Evolutionary conservation across 2,113 vertebrate species (phyloP).

Genomic region (Cettia cetti): DNA sequence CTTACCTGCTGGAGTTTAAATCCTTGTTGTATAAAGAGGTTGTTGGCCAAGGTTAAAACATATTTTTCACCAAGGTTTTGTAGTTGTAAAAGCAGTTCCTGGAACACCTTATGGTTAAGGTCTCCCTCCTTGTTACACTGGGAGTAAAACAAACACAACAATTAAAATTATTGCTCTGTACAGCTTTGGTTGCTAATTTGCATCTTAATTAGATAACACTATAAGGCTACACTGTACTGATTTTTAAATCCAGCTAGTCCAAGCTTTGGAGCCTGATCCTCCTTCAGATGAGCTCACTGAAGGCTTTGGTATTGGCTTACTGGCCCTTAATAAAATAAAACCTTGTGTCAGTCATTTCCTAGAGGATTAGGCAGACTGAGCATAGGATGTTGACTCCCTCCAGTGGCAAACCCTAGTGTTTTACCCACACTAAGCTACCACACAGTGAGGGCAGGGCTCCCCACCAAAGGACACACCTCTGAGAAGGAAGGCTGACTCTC

Average conservation of each 20-base stretch:
- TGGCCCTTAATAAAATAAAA: background rate
- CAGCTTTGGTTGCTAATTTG: background rate
- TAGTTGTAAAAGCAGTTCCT: slow-evolving; percentile 62
- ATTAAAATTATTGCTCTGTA: background rate
- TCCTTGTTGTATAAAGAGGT: slow-evolving; percentile 63
- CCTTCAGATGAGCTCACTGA: background rate
- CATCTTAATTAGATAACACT: background rate
- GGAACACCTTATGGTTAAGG: slow-evolving; percentile 50
- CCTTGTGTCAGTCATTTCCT: background rate
- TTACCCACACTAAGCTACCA: accelerated
- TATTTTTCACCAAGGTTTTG: slow-evolving; percentile 46
- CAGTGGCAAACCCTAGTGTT: background rate
- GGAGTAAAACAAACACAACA: background rate
- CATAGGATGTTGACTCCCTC: background rate
- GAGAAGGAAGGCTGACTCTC: background rate
- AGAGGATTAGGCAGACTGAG: background rate
- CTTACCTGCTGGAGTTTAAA: slow-evolving; percentile 45
- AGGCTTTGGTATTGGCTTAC: background rate
- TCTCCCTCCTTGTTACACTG: background rate
- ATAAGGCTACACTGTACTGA: background rate
- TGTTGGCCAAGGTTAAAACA: slow-evolving; percentile 61
- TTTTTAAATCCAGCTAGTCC: background rate
- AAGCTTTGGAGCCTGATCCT: background rate
- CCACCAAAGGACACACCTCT: background rate
- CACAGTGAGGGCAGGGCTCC: background rate